These are phyloP conservation scores for Synchiropus splendidus DNA, from an alignment of 2,113 vertebrate genomes.

Conservation along the genomic window DNA sequence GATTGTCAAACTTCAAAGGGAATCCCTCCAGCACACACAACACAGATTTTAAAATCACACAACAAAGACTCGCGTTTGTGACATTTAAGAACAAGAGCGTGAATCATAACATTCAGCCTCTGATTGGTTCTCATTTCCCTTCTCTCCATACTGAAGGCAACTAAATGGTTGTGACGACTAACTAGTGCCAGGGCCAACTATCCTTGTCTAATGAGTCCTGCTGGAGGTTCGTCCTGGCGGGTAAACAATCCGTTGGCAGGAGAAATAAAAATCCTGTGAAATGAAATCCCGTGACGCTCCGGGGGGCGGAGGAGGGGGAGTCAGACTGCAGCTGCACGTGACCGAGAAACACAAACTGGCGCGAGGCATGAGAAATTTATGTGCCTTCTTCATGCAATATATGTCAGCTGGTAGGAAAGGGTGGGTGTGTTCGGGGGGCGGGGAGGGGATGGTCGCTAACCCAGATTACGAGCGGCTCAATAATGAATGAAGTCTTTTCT, in stretches of 20 bases:
- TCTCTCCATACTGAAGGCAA: too few species aligned
- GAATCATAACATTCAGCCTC: too few species aligned
- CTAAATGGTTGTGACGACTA: too few species aligned
- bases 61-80: too few species aligned
- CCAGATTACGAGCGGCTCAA: conserved; percentile 58
- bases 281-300: conserved; percentile 43
- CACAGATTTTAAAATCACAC: too few species aligned
- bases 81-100: too few species aligned
- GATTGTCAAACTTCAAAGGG: too few species aligned
- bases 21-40: too few species aligned
- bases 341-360: conserved; percentile 34
- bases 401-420: conserved; percentile 19
- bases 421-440: background rate
- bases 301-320: conserved; percentile 15
- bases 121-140: too few species aligned
- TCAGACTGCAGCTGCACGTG: conserved; percentile 26
- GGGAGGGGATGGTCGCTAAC: conserved; percentile 39
- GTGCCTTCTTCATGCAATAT: conserved; percentile 27
- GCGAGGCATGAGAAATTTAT: conserved; percentile 53
- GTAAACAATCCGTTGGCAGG: conserved; percentile 17
- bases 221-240: too few species aligned
- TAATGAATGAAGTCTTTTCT: conserved; percentile 48
- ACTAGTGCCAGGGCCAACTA: too few species aligned
- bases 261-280: conserved; percentile 38
- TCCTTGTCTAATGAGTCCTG: too few species aligned